Base-by-base conservation (phyloP, 2,888 invertebrate genomes). In the Hydriomena furcata region DNA sequence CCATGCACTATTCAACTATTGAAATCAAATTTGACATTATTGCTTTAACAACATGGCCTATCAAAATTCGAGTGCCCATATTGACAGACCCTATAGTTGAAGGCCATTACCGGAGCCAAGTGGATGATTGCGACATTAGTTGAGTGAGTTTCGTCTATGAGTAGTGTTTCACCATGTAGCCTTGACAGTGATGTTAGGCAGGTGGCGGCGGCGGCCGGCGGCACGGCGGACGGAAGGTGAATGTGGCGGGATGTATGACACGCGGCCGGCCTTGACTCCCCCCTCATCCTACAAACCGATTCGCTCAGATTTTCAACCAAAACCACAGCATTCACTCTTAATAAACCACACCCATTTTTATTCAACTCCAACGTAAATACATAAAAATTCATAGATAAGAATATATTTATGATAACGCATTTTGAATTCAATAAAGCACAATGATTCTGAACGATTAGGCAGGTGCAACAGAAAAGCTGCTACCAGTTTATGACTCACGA, bases 161-260 rank as follows among this genome's bases (percentile, higher is more conserved):
- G 76, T 68, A 64, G 58, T 68, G 68, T 86, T 82, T 84, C 84
- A 82, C 82, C 88, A 88, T 73, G 59, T 70, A 86, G 82, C 89
- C 89, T 88, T 89, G 89, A 79, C 89, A 88, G 75, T 88, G 84
- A 78, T 72, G 78, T 73, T 71, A 72, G 73, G 74, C 80, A 76
- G 74, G 74, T 77, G 78, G 66, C 71, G 78, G 66, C 61, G 64
- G 67, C 63, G 63, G 62, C 60, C 58, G 65, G 65, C 67, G 60
- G 64, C 66, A 60, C 63, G 71, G 71, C 78, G 78, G 82, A 75
- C 84, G 82, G 81, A 83, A 85, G 86, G 87, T 87, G 87, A 88
- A 84, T 86, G 84, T 81, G 75, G 82, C 76, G 82, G 83, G 83
- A 85, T 85, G 81, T 84, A 60, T 82, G 84, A 83, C 84, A 80